Conservation (phyloP, 2,797 vertebrate genomes). For the Pseudopleuronectes americanus region DNA sequence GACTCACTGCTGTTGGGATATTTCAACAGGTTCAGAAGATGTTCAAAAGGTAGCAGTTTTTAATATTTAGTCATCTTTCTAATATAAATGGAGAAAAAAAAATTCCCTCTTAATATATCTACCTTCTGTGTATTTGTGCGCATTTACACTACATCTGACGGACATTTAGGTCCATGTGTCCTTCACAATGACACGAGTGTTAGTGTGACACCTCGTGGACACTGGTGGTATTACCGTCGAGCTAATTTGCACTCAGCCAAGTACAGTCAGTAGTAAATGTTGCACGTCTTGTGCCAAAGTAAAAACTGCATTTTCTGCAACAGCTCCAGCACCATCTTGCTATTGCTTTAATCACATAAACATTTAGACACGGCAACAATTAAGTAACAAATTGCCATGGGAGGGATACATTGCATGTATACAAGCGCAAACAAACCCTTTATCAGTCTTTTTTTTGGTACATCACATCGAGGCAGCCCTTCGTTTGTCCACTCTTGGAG, state of each 20-base stretch:
- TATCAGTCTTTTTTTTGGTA: constrained; percentile 75
- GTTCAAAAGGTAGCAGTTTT: constrained; percentile 15
- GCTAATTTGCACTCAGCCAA: constrained; percentile 33
- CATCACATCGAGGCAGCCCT: constrained; percentile 73
- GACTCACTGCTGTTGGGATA: constrained; percentile 1
- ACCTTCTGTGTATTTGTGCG: constrained; percentile 3
- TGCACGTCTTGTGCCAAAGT: constrained; percentile 40
- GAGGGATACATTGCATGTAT: constrained; percentile 78
- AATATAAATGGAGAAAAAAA: background rate
- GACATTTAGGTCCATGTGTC: constrained; percentile 12
- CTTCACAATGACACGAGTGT: constrained; percentile 25
- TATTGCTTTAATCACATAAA: constrained; percentile 83
- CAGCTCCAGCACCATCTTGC: constrained; percentile 74
- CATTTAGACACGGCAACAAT: constrained; percentile 77
- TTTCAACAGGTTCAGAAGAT: constrained; percentile 32
- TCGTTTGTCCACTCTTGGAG: constrained; percentile 64
- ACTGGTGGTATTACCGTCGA: constrained; percentile 44
- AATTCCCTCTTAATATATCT: background rate
- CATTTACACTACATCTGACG: constrained; percentile 1
- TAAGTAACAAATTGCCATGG: constrained; percentile 77
- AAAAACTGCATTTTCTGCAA: constrained; percentile 62
- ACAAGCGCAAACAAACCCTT: constrained; percentile 76
- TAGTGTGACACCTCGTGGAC: constrained; percentile 67
- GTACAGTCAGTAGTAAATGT: constrained; percentile 46
- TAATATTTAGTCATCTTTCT: background rate